Evolutionary conservation across 2,797 vertebrate genomes (phyloP).

Genomic region (Phrynocephalus vlangalii): DNA sequence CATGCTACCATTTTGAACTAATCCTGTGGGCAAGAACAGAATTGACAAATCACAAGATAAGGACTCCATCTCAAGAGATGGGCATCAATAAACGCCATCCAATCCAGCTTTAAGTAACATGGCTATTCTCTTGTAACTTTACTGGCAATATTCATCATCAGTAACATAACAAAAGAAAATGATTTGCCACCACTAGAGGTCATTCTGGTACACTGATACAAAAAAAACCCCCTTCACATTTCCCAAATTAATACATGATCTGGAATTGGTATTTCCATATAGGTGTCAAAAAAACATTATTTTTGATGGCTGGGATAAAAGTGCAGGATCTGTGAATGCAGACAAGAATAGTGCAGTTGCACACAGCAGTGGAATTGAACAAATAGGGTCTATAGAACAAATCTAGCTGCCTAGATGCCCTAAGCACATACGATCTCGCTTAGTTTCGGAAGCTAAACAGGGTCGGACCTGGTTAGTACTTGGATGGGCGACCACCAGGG

Average conservation of each 20-base stretch:
- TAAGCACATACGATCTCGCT: no score
- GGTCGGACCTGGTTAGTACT: no score
- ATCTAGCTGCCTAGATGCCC: no score
- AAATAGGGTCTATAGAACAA: no score
- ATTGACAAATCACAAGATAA: neutral
- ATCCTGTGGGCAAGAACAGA: neutral
- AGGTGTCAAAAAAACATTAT: neutral
- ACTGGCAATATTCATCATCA: neutral
- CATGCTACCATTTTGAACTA: neutral
- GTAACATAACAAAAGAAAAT: neutral
- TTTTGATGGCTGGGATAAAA: neutral
- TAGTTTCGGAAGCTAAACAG: no score
- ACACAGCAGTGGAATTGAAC: no score
- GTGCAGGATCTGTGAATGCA: neutral
- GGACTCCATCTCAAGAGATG: neutral
- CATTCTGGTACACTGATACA: conserved; percentile 52
- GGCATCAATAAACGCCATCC: neutral
- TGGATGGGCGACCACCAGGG: no score
- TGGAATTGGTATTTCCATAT: neutral
- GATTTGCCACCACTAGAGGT: conserved; percentile 50
- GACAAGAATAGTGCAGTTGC: neutral
- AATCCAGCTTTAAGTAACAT: no score
- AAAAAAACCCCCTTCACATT: neutral
- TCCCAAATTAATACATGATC: neutral
- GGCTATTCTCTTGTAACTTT: neutral